phyloP scores from a whole-genome alignment of 2,888 invertebrate species.

The Drosophila kokeensis region DNA sequence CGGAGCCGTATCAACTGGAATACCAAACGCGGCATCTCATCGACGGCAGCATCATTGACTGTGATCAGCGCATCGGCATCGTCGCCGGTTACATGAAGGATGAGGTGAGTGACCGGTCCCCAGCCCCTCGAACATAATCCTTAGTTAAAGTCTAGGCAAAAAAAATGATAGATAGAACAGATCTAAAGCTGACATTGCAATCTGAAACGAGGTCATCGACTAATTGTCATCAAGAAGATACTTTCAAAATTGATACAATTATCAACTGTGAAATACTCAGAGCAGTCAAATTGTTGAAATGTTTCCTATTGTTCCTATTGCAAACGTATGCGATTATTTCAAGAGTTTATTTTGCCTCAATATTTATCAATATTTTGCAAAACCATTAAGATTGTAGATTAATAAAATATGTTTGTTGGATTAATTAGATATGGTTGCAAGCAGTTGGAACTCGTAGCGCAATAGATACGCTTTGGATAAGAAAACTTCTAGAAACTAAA shows the following conservation, averaged over 20 bases:
- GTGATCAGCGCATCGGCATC: conserved; percentile 95
- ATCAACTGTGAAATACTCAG: not conserved
- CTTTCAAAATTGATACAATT: not conserved
- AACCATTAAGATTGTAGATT: not conserved
- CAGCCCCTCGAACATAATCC: not conserved
- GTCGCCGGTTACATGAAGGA: conserved; percentile 95
- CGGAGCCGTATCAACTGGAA: conserved; percentile 91
- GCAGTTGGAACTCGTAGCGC: not conserved
- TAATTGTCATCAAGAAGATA: not conserved
- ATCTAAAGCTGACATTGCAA: not conserved
- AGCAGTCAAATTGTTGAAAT: not conserved
- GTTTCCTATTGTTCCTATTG: not conserved
- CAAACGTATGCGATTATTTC: no score
- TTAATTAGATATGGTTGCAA: not conserved
- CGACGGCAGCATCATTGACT: conserved; percentile 95
- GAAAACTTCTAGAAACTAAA: not conserved
- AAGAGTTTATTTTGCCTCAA: not conserved
- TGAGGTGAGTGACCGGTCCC: conserved; percentile 87
- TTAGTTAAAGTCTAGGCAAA: not conserved
- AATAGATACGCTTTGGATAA: not conserved
- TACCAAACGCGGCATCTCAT: conserved; percentile 95
- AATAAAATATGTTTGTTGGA: not conserved
- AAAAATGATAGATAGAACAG: not conserved
- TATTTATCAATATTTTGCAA: not conserved
- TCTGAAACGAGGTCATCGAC: not conserved